Evolutionary conservation across 2,888 invertebrate species (phyloP).

Genomic region (Anarsia innoxiella): DNA sequence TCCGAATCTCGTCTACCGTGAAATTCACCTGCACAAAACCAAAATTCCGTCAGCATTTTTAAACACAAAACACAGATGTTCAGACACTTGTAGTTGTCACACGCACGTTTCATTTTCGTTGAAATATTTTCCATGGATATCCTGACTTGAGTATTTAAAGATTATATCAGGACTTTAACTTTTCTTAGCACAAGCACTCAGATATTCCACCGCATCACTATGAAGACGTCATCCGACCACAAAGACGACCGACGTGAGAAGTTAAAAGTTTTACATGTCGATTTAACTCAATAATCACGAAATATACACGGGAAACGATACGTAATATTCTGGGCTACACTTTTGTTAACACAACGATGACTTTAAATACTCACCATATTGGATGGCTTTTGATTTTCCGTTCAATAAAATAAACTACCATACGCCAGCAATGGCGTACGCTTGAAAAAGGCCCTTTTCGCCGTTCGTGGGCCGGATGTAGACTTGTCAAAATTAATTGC

Average conservation of each 20-base stretch:
- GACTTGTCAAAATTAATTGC: constrained; percentile 36
- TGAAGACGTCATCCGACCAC: constrained; percentile 65
- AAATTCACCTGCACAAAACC: constrained; percentile 95
- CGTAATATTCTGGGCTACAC: constrained; percentile 37
- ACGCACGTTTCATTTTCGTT: constrained; percentile 49
- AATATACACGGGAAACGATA: constrained; percentile 45
- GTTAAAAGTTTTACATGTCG: constrained; percentile 29
- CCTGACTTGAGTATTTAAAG: background rate
- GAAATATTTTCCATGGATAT: background rate
- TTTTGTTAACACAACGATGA: constrained; percentile 39
- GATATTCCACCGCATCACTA: constrained; percentile 40
- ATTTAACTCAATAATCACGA: constrained; percentile 33
- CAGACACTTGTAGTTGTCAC: constrained; percentile 32
- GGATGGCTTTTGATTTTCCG: constrained; percentile 88
- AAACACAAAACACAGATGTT: constrained; percentile 45
- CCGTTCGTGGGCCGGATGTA: constrained; percentile 51
- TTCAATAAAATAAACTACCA: constrained; percentile 81
- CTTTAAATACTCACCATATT: constrained; percentile 81
- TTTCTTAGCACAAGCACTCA: constrained; percentile 29
- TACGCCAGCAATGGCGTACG: constrained; percentile 93
- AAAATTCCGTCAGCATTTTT: constrained; percentile 47
- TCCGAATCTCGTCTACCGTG: constrained; percentile 99
- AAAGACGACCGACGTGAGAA: constrained; percentile 46
- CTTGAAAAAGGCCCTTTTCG: constrained; percentile 81
- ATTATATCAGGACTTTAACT: background rate